phyloP scores from a whole-genome alignment of 2,797 vertebrate species.

The Trachops cirrhosus region DNA sequence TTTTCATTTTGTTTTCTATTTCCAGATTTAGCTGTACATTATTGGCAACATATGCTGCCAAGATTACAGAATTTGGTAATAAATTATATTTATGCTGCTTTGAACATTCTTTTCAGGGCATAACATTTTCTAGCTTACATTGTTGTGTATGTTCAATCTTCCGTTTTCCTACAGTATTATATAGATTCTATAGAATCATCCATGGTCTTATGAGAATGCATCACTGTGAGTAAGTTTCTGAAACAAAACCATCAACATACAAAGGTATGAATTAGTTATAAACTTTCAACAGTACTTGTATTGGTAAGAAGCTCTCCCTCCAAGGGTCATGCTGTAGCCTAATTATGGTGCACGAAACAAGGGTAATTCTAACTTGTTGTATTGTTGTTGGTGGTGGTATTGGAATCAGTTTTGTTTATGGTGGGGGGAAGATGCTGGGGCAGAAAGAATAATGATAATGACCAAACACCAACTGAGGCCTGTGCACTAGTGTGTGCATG shows the following conservation, averaged over 20 bases:
- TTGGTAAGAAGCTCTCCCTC: not conserved
- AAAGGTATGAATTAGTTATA: not conserved
- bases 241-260: not conserved
- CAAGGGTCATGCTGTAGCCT: not conserved
- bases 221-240: not conserved
- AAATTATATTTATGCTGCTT: not conserved
- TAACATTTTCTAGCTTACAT: not conserved
- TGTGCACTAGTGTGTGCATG: not conserved
- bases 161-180: not conserved
- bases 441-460: not conserved
- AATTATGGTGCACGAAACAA: not conserved
- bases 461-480: not conserved
- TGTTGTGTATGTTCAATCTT: not conserved
- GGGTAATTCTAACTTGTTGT: not conserved
- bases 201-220: not conserved
- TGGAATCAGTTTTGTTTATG: not conserved
- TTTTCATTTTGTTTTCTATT: conserved; percentile 65
- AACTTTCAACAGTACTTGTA: not conserved
- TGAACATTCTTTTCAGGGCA: conserved; percentile 9
- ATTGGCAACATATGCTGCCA: conserved; percentile 43
- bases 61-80: conserved; percentile 45
- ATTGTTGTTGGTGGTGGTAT: not conserved
- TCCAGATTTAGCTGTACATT: conserved; percentile 48
- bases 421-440: not conserved
- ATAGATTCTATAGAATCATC: not conserved